phyloP scores from a whole-genome alignment of 2,797 vertebrate species.

The Prunella strophiata region DNA sequence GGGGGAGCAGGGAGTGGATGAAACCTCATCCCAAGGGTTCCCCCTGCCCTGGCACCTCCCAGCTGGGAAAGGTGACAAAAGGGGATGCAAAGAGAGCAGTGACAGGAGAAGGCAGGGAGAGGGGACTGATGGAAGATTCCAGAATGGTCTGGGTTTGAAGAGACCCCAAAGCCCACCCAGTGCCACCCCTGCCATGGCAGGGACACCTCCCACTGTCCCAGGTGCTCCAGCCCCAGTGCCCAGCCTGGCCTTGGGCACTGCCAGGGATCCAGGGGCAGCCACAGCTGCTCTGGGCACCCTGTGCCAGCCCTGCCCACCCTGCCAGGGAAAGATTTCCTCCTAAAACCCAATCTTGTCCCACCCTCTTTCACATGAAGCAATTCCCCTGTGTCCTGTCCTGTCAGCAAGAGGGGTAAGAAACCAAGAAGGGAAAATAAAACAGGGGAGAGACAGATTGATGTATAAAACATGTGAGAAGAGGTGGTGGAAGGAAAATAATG shows the following conservation, averaged over 20 bases:
- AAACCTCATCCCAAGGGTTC: neutral
- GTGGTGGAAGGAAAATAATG: neutral
- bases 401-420: neutral
- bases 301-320: neutral
- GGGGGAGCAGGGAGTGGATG: neutral
- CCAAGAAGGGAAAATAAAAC: neutral
- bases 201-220: neutral
- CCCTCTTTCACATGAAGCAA: neutral
- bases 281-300: neutral
- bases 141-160: rapidly evolving
- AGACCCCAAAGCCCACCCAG: rapidly evolving
- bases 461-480: neutral
- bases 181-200: neutral
- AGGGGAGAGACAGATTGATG: neutral
- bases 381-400: neutral
- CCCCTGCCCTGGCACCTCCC: neutral
- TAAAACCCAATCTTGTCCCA: neutral
- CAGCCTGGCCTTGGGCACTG: neutral
- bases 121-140: neutral
- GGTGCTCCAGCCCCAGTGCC: neutral
- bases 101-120: neutral
- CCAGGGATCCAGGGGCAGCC: neutral
- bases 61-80: neutral
- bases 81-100: neutral
- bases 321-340: neutral